Base-by-base conservation (phyloP, 2,797 vertebrate genomes). In the Rhyacichthys aspro region DNA sequence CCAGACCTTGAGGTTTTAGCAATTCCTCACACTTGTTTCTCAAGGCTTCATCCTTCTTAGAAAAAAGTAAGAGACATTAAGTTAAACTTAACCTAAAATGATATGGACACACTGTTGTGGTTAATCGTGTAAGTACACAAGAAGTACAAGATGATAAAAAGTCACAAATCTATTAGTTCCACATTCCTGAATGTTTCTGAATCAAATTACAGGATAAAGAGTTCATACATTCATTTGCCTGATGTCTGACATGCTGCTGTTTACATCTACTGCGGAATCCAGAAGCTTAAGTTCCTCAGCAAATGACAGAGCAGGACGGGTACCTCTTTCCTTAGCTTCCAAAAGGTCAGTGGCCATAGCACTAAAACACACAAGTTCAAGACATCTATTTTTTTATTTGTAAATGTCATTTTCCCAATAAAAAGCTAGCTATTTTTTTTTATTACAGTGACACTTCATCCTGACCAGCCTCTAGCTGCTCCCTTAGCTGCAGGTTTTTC, bases 271-370 rank as follows among this genome's bases (percentile, higher is more conserved):
- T 14, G 55, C 57, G 32, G 62, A 54, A 16, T 9, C 49, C 52
- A 86, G 57, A 11, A 80, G 63, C 59, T 67, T 74, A 0, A 90
- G 60, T 74, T 90, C 88, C n/a, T 88, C 86, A 12, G 86, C 74
- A 0, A 88, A 70, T 17, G 86, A 86, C 44, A 86, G 38, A 8
- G 52, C 55, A 12, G 41, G 34, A 42, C 15, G 12, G 3, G 10
- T 10, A 0, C 4, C 15, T 47, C 43, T 57, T 33, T 67, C 62
- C 1, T 45, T 56, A 57, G 67, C 59, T 49, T 17, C 55, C 48
- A 69, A 67, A 16, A 23, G 23, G 18, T 79, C 65, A 11, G 37
- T 67, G 42, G 67, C 10, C 39, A 14, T 4, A 37, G 63, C 32
- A 0, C 87, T 90, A 61, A 15, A 76, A 72, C 74, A 8, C 9